These are phyloP conservation scores for Scaptomyza montana DNA, from an alignment of 1,140 invertebrate genomes.

Conservation along the genomic window DNA sequence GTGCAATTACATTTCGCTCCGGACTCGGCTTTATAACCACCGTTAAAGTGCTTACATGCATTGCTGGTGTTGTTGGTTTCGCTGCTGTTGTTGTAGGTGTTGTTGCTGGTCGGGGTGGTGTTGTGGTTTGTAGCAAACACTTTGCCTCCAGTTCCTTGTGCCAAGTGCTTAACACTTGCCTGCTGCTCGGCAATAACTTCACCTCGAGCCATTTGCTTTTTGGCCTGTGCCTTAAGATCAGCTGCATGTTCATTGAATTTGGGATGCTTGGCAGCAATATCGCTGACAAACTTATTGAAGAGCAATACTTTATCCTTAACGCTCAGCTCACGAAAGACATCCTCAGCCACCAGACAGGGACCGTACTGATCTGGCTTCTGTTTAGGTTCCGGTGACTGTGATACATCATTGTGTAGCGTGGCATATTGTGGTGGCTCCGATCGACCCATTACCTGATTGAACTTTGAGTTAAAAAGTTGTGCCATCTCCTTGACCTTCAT, in stretches of 20 bases:
- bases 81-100: neutral
- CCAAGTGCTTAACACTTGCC: slow-evolving; percentile 65
- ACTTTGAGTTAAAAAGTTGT: slow-evolving; percentile 71
- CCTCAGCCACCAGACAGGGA: slow-evolving; percentile 70
- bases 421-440: slow-evolving; percentile 51
- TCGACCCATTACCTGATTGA: slow-evolving; percentile 61
- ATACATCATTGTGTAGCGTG: slow-evolving; percentile 60
- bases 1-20: slow-evolving; percentile 32
- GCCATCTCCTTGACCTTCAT: slow-evolving; percentile 76
- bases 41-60: slow-evolving; percentile 73
- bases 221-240: slow-evolving; percentile 57
- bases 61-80: neutral
- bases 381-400: slow-evolving; percentile 48
- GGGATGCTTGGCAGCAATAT: slow-evolving; percentile 72
- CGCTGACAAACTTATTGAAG: slow-evolving; percentile 75
- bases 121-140: slow-evolving; percentile 34
- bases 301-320: slow-evolving; percentile 76
- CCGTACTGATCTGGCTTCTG: neutral
- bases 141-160: slow-evolving; percentile 75
- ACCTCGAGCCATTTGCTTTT: slow-evolving; percentile 64
- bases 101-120: slow-evolving; percentile 3
- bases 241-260: slow-evolving; percentile 67
- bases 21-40: slow-evolving; percentile 71
- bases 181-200: slow-evolving; percentile 70
- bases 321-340: slow-evolving; percentile 73